phyloP scores from a whole-genome alignment of 2,888 invertebrate genomes.

The Philereme vetulata region DNA sequence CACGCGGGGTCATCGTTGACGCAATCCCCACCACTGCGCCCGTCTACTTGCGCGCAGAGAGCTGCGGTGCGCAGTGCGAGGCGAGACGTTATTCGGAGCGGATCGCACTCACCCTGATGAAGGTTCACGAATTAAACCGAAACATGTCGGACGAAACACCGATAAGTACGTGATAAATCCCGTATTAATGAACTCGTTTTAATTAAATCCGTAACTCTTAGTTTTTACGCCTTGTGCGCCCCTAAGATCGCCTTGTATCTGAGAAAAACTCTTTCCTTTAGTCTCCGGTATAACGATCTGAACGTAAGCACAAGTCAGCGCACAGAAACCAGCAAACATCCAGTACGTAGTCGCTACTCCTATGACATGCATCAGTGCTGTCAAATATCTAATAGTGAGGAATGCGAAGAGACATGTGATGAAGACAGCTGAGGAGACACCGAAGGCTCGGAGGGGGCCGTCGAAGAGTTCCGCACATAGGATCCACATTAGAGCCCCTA shows the following conservation, averaged over 20 bases:
- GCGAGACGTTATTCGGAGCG: too few relatives aligned
- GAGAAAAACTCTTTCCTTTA: constrained; percentile 59
- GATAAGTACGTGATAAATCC: too few relatives aligned
- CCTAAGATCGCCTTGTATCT: constrained; percentile 48
- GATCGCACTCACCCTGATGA: too few relatives aligned
- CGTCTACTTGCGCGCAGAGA: too few relatives aligned
- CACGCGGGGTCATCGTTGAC: too few relatives aligned
- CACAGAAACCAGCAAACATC: constrained; percentile 32
- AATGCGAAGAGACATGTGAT: constrained; percentile 7
- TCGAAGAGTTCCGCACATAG: constrained; percentile 60
- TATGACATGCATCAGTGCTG: constrained; percentile 41
- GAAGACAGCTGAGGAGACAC: constrained; percentile 40
- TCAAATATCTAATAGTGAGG: constrained; percentile 51
- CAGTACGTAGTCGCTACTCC: constrained; percentile 56
- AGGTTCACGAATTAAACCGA: too few relatives aligned
- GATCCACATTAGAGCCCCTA: constrained; percentile 58
- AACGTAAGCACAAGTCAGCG: constrained; percentile 49
- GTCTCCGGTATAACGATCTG: constrained; percentile 61
- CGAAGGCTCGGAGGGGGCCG: constrained; percentile 52
- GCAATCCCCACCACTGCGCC: too few relatives aligned
- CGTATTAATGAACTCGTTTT: too few relatives aligned
- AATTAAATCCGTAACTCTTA: too few relatives aligned
- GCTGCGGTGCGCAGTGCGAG: too few relatives aligned
- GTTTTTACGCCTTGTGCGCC: neutral
- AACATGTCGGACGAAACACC: too few relatives aligned